These are phyloP conservation scores for Uria lomvia DNA, from an alignment of 2,113 vertebrate genomes.

Conservation along the genomic window DNA sequence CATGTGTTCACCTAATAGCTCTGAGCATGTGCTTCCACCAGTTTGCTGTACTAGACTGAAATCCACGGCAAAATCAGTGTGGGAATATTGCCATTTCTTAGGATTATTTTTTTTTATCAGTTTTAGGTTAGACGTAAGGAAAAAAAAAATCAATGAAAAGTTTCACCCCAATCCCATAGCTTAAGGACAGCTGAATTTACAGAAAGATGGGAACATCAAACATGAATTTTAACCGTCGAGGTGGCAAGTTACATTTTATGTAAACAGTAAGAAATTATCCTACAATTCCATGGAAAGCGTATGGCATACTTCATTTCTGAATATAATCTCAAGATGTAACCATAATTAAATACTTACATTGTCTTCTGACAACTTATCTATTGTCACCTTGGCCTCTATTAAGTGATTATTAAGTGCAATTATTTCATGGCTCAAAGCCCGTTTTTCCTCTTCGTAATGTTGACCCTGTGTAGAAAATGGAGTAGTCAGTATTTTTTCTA, in stretches of 20 bases:
- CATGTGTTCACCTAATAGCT: background rate
- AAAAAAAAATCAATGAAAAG: background rate
- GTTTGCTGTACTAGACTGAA: background rate
- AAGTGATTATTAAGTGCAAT: conserved; percentile 95
- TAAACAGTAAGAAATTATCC: background rate
- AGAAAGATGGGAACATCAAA: background rate
- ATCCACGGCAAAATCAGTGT: background rate
- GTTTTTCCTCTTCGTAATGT: conserved; percentile 93
- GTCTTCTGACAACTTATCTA: conserved; percentile 92
- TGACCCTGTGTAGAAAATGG: conserved; percentile 79
- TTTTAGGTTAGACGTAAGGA: background rate
- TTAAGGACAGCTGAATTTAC: background rate
- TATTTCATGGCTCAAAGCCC: conserved; percentile 91
- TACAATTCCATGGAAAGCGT: background rate
- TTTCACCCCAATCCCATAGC: background rate
- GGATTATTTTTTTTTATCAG: background rate
- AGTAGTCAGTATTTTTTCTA: conserved; percentile 10
- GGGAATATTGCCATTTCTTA: background rate
- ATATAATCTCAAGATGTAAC: background rate
- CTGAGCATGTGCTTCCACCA: background rate
- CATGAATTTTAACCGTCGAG: background rate
- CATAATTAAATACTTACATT: conserved; percentile 84
- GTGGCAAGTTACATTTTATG: background rate
- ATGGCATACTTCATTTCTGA: background rate
- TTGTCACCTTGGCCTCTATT: conserved; percentile 94